Evolutionary conservation across 1,140 invertebrate species (phyloP), one percentile per base, ranked within the genome.

Genomic region (Pseudomyrmex dendroicus): DNA sequence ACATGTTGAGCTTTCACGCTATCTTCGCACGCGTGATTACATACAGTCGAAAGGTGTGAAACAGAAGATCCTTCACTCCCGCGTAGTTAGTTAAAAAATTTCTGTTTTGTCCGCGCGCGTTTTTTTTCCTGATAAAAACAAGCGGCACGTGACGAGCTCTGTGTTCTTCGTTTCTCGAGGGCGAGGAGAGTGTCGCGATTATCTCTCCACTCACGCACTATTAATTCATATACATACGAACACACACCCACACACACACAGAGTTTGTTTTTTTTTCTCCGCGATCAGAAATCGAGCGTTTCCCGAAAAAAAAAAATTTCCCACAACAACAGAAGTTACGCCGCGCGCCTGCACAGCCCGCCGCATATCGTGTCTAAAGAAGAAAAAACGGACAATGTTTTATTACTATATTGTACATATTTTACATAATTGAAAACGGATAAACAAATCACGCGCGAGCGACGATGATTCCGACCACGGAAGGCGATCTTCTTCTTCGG

Each of bases 401-500:
- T 93, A 93, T 92, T 93, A 93, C 35, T 35, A 93, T 92, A 93
- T 91, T 93, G 92, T 93, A 93, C 83, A 93, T 93, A 93, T 93
- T 93, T 93, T 93, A 92, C 93, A 94, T 93, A 92, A 92, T 93
- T 92, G 92, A 92, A 91, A 73, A 91, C 88, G 90, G 84, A 90
- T 86, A 92, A 89, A 89, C 87, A 90, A 87, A 91, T 91, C 84
- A 89, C 86, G 88, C 91, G 92, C 89, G 91, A 50, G 86, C 2
- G n/a, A 25, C 82, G 89, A 88, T 66, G 87, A 91, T 83, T 83
- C 84, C 20, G 66, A 70, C 62, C 52, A 35, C 35, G 74, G 82
- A 70, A 82, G 82, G 73, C 68, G 83, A 20, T 66, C 59, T 59
- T 52, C 8, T 13, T 62, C 68, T 80, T 48, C 0, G 64, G 10